These are phyloP conservation scores for Pyrochroa serraticornis DNA, from an alignment of 2,888 invertebrate genomes.

Conservation along the genomic window DNA sequence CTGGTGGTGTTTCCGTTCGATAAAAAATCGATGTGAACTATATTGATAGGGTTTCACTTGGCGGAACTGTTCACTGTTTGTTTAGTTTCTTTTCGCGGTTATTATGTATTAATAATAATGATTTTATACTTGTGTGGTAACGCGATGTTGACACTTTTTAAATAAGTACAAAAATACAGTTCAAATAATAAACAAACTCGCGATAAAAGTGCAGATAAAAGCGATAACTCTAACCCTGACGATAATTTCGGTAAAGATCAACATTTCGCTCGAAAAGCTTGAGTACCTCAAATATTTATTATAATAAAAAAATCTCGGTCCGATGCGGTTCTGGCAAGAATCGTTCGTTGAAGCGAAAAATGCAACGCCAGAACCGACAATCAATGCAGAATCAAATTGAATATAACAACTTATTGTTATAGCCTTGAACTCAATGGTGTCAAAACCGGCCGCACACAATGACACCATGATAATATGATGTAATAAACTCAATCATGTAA, in stretches of 20 bases:
- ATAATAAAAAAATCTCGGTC: background rate
- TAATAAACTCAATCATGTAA: conserved; percentile 39
- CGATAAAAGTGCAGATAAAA: conserved; percentile 30
- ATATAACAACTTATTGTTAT: conserved; percentile 30
- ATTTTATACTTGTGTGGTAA: background rate
- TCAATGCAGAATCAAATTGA: conserved; percentile 29
- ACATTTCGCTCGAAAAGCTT: background rate
- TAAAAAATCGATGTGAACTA: no score
- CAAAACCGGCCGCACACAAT: conserved; percentile 34
- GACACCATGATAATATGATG: conserved; percentile 44
- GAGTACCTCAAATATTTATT: background rate
- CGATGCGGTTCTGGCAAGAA: conserved; percentile 1
- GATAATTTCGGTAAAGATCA: conserved; percentile 17
- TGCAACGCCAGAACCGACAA: conserved; percentile 18
- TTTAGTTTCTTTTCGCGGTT: background rate
- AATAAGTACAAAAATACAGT: conserved; percentile 20
- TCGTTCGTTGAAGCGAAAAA: background rate
- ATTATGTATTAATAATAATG: background rate
- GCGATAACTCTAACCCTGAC: conserved; percentile 26
- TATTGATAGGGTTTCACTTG: background rate
- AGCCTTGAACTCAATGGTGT: conserved; percentile 36
- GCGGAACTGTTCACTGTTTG: background rate
- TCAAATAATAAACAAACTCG: conserved; percentile 28
- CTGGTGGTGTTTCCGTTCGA: no score
- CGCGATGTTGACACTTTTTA: background rate